Base-by-base conservation (phyloP, 2,888 invertebrate species). In the Lydus trimaculatus region DNA sequence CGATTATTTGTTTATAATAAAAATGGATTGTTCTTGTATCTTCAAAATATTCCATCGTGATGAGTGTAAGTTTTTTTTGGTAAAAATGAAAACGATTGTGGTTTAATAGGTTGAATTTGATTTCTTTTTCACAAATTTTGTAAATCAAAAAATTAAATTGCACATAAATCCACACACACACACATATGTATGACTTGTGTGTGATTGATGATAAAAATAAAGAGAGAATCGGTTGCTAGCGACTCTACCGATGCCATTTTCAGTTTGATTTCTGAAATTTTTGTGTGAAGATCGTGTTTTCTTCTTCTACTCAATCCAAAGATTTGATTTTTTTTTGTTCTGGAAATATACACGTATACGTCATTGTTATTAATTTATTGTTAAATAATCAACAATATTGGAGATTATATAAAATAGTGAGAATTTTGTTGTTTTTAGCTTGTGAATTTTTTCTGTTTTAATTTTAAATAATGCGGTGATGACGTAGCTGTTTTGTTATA, bases 21-120 rank as follows among this genome's bases (percentile, higher is more conserved):
- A 43, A 9, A 48, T 48, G 48, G 48, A 23, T 48, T 48, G 7
- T 48, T 48, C 48, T 5, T 48, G 9, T 65, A 39, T 67, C 65
- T 65, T 65, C 63, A 60, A 63, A 65, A 58, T 70, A 65, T 67
- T 65, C 33, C 67, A 63, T 63, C 70, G 70, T 61, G 70, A 70
- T n/a, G 70, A 70, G 67, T 65, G 70, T 70, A 70, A 70, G 70
- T 70, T 65, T 59, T 61, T 70, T 65, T 59, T 61, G 69, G 56
- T 68, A 64, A 64, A 64, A n/a, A 20, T 6, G 17, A 43, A 36
- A 36, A 0, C 1, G 6, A 33, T 1, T 11, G 33, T 36, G 36
- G 36, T 36, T 15, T 13, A 36, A 13, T 36, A 23, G 39, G 31
- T 31, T 58, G 31, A 36, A 33, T 62, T 63, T 52, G 58, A 28